These are phyloP conservation scores for Scolopax mira DNA, from an alignment of 2,113 vertebrate genomes.

Conservation along the genomic window DNA sequence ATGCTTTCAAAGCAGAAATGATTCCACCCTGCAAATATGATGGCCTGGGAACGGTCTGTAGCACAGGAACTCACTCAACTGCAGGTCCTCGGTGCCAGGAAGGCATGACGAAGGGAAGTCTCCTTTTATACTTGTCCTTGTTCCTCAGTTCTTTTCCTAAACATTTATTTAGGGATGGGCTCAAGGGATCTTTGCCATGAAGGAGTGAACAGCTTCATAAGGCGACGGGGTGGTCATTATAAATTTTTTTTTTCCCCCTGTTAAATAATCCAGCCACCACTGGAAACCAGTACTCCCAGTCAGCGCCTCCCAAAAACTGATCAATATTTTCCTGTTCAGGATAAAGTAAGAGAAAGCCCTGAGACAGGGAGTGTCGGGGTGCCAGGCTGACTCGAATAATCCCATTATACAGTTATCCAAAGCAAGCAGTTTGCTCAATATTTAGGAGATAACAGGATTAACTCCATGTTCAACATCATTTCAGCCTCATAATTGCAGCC, in stretches of 20 bases:
- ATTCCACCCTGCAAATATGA: neutral
- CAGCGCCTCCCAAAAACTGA: neutral
- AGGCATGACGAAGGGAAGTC: neutral
- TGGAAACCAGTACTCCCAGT: neutral
- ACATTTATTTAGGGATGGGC: neutral
- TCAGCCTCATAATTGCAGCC: slow-evolving; percentile 25
- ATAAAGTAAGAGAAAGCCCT: neutral
- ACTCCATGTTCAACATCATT: slow-evolving; percentile 27
- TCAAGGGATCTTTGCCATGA: neutral
- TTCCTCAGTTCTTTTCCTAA: neutral
- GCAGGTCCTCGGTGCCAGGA: neutral
- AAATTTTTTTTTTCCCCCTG: neutral
- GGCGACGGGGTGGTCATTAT: neutral
- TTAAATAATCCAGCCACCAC: neutral
- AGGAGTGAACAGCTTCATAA: neutral
- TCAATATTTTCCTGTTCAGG: neutral
- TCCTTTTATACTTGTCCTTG: neutral
- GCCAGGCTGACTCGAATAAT: slow-evolving; percentile 4
- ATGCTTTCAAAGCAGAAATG: neutral
- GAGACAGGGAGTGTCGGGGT: neutral
- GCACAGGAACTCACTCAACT: neutral
- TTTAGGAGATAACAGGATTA: slow-evolving; percentile 56
- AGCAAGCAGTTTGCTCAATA: slow-evolving; percentile 23
- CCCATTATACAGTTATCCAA: slow-evolving; percentile 5
- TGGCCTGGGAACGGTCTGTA: neutral